Percentiles rank a stretch among this genome's conserved stretches.
These are phyloP conservation scores for Botrylloides violaceus DNA, from an alignment of 23 tunicate species.

Conservation along the genomic window DNA sequence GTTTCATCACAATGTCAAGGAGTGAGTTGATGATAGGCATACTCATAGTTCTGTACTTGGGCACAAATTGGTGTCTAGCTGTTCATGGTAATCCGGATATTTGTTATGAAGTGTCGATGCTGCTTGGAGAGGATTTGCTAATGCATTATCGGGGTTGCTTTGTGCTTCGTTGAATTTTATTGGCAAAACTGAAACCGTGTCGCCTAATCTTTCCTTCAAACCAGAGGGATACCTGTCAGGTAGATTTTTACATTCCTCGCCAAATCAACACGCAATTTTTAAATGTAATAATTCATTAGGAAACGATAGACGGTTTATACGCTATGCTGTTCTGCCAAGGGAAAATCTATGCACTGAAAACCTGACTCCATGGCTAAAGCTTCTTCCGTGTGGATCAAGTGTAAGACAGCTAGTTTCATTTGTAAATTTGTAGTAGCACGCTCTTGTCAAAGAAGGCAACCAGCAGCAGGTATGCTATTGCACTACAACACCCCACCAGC, in stretches of 20 bases:
- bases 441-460: too few relatives aligned
- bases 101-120: constrained; percentile 41
- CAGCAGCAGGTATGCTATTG: too few relatives aligned
- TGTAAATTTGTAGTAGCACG: too few relatives aligned
- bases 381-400: constrained; percentile 70
- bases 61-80: neutral
- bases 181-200: constrained; percentile 44
- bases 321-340: constrained; percentile 47
- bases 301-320: constrained; percentile 23
- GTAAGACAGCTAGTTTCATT: too few relatives aligned
- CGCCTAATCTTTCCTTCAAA: constrained; percentile 42
- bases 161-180: constrained; percentile 62
- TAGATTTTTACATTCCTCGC: too few relatives aligned
- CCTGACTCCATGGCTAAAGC: constrained; percentile 91
- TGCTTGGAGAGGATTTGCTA: constrained; percentile 69
- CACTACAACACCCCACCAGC: too few relatives aligned
- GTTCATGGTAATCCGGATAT: neutral
- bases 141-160: constrained; percentile 65
- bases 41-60: neutral
- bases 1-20: constrained; percentile 38
- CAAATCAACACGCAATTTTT: too few relatives aligned
- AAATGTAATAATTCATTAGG: too few relatives aligned
- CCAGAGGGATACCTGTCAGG: constrained; percentile 34
- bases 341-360: constrained; percentile 95
- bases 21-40: neutral